phyloP scores from a whole-genome alignment of 1,140 invertebrate genomes.

The Chelonus insularis region DNA sequence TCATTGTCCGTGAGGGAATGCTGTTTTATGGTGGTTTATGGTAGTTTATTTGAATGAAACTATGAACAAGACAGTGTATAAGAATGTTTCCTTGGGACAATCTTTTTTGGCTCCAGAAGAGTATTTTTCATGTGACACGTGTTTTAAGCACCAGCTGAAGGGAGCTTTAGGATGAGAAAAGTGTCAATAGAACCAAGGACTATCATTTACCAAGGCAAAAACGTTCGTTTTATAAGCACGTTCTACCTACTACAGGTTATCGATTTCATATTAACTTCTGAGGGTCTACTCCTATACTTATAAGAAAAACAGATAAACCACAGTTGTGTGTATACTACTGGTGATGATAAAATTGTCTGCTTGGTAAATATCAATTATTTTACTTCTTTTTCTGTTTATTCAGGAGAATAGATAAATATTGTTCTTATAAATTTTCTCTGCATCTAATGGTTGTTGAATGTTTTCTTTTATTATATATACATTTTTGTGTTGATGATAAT shows the following conservation, averaged over 20 bases:
- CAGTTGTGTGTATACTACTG: too few species aligned
- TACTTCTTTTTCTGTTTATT: too few species aligned
- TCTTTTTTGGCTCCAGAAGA: background rate
- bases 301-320: too few species aligned
- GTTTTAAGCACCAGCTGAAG: background rate
- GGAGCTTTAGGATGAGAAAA: background rate
- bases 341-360: too few species aligned
- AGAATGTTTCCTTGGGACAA: background rate
- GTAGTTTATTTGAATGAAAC: background rate
- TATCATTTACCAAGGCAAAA: background rate
- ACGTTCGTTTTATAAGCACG: background rate
- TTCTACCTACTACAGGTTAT: constrained; percentile 3
- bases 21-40: constrained; percentile 1
- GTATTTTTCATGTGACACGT: constrained; percentile 3
- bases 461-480: too few species aligned
- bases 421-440: too few species aligned
- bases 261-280: constrained; percentile 2
- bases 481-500: too few species aligned
- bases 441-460: too few species aligned
- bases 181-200: background rate
- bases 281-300: too few species aligned
- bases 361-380: too few species aligned
- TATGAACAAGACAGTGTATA: background rate
- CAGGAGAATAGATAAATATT: too few species aligned
- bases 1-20: background rate